Conservation (phyloP, 2,888 invertebrate species). For the Coecobrya sp. region DNA sequence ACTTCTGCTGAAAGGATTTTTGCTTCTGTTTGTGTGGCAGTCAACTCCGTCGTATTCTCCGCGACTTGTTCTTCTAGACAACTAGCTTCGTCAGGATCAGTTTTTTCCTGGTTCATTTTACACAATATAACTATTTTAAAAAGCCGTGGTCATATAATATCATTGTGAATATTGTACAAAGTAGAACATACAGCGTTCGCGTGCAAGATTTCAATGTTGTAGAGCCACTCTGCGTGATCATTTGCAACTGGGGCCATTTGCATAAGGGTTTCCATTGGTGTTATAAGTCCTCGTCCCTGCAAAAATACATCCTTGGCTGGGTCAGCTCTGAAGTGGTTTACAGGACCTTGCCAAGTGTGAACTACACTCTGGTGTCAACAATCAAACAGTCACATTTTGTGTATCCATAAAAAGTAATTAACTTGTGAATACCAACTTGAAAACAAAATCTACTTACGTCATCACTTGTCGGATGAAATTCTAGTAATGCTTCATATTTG, state of each 20-base stretch:
- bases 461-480: conserved; percentile 72
- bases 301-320: conserved; percentile 68
- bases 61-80: background rate
- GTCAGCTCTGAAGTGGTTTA: conserved; percentile 83
- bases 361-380: conserved; percentile 53
- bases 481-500: conserved; percentile 79
- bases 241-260: conserved; percentile 68
- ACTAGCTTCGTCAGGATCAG: background rate
- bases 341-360: conserved; percentile 80
- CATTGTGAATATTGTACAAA: background rate
- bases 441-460: too few species aligned
- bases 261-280: conserved; percentile 79
- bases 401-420: too few species aligned
- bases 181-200: background rate
- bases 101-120: background rate
- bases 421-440: too few species aligned
- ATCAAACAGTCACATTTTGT: too few species aligned
- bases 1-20: background rate
- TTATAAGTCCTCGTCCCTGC: conserved; percentile 78
- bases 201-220: conserved; percentile 74
- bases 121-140: too few species aligned
- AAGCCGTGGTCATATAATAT: too few species aligned
- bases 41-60: background rate
- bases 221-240: conserved; percentile 79
- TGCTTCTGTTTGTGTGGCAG: background rate